Evolutionary conservation across 2,797 vertebrate genomes (phyloP), one percentile per base, ranked within the genome.

Genomic region (Dicrostonyx torquatus): DNA sequence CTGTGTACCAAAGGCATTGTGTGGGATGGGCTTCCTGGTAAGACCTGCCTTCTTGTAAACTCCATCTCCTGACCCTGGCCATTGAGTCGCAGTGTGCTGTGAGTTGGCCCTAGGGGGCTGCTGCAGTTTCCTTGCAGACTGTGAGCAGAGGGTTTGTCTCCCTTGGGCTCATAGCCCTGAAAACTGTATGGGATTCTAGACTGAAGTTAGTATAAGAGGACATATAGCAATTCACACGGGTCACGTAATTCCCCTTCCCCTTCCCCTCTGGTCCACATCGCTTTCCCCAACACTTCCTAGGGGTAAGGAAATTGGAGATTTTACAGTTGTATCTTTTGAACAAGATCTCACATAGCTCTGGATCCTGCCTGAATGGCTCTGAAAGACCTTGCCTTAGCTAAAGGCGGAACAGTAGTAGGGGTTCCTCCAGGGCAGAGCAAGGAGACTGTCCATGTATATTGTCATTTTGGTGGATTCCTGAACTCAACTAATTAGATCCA

Each of bases 311-410:
- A 18, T 72, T 68, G 24, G 53, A 18, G 22, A 37, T 87, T 86
- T 89, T 48, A 94, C 10, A 68, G n/a, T 68, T 66, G 29, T 64
- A 66, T 26, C 80, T 87, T 93, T 62, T 75, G 45, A 86, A 86
- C 40, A 7, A 1, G 3, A 66, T 34, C 70, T 73, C 86, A 24
- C 43, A 17, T 31, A 68, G 10, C 31, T 84, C 60, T 37, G 79
- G 29, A 12, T 75, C 31, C 84, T 34, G 31, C 3, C 1, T 2
- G 29, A 26, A 29, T 75, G 43, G 18, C n/a, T 80, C 86, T 2
- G 17, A 92, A 45, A 62, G 48, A 76, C 45, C 17, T 45, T 86
- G 5, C 31, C 48, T 62, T 78, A 62, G 60, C 15, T 29, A 87
- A 60, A 29, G 58, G 12, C 37, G 84, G 70, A 40, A 34, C 29